Evolutionary conservation across 2,888 invertebrate species (phyloP).

Genomic region (Tubulanus polymorphus): DNA sequence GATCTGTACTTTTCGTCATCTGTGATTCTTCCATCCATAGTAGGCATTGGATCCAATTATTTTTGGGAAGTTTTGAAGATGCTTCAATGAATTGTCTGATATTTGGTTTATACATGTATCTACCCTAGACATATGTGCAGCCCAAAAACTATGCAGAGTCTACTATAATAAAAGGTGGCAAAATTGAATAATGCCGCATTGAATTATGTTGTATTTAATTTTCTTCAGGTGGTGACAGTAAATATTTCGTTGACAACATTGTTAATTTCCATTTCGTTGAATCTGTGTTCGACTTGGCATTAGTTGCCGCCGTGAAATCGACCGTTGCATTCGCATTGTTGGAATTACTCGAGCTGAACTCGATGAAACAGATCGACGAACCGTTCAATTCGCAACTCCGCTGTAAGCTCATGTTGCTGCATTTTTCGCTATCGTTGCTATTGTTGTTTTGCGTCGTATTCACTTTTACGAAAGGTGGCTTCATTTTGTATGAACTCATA

Average conservation of each 20-base stretch:
- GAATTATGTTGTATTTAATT: slow-evolving; percentile 1
- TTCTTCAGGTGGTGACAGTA: slow-evolving; percentile 37
- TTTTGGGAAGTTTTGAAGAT: too few species aligned
- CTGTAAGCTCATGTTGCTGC: slow-evolving; percentile 18
- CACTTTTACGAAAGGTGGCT: slow-evolving; percentile 29
- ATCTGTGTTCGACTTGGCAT: slow-evolving; percentile 46
- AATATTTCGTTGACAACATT: slow-evolving; percentile 46
- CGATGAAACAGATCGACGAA: slow-evolving; percentile 25
- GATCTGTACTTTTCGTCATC: background rate
- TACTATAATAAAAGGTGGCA: background rate
- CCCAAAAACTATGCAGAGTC: background rate
- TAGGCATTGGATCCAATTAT: too few species aligned
- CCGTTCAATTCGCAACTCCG: slow-evolving; percentile 22
- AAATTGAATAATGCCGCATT: background rate
- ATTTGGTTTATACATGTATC: too few species aligned
- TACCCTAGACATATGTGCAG: too few species aligned
- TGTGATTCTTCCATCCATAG: too few species aligned
- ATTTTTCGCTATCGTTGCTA: slow-evolving; percentile 19
- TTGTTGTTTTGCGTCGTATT: slow-evolving; percentile 25
- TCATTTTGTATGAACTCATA: slow-evolving; percentile 31
- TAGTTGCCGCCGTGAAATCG: slow-evolving; percentile 34
- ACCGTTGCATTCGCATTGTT: slow-evolving; percentile 27
- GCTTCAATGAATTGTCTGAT: too few species aligned
- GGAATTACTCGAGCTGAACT: slow-evolving; percentile 27
- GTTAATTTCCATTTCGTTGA: slow-evolving; percentile 30